Conservation (phyloP, 2,797 vertebrate genomes). For the Lepilemur septentrionalis region DNA sequence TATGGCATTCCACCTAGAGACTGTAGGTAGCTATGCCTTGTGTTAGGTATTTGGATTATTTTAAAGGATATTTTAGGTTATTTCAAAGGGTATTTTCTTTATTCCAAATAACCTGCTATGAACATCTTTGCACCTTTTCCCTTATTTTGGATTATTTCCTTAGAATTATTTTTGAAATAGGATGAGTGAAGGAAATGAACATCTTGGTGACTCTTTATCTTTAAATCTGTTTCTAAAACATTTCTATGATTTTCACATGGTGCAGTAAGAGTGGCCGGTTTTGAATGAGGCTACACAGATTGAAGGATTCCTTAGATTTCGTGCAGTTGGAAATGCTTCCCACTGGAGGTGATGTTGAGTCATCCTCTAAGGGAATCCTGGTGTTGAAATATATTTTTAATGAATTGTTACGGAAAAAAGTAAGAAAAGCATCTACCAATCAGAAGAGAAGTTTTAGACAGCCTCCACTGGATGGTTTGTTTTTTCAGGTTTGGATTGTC, state of each 20-base stretch:
- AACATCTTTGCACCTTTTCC: not conserved
- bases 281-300: not conserved
- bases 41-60: not conserved
- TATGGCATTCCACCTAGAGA: not conserved
- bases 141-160: conserved; percentile 16
- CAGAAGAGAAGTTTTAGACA: not conserved
- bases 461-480: not conserved
- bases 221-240: not conserved
- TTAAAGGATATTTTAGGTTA: not conserved
- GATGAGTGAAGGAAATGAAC: not conserved
- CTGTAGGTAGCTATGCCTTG: not conserved
- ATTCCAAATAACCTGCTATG: not conserved
- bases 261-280: not conserved
- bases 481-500: not conserved
- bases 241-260: not conserved
- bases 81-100: not conserved
- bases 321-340: conserved; percentile 25
- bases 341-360: not conserved
- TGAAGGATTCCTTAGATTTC: not conserved
- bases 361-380: not conserved
- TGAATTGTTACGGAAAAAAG: not conserved
- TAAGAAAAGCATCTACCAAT: not conserved
- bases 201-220: not conserved
- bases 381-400: not conserved
- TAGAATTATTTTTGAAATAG: conserved; percentile 12